These are phyloP conservation scores for Megalopta genalis DNA, from an alignment of 1,140 invertebrate genomes.

Conservation along the genomic window DNA sequence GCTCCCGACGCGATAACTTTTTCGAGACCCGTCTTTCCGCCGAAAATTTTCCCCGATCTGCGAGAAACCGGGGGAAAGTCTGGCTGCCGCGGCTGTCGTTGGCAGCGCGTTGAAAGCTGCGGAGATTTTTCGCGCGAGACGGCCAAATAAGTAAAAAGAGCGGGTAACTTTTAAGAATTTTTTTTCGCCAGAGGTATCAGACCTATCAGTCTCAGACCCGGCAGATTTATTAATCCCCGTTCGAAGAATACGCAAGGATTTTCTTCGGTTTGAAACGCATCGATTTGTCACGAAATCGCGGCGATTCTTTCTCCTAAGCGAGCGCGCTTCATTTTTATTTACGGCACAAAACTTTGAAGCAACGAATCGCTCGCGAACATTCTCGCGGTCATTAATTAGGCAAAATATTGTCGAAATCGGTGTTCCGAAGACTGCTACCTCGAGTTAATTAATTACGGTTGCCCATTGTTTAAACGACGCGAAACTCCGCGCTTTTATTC, in stretches of 20 bases:
- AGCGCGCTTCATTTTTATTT: background rate
- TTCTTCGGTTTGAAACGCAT: too few species aligned
- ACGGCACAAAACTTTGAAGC: background rate
- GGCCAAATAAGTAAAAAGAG: background rate
- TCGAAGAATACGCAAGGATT: too few species aligned
- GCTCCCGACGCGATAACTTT: background rate
- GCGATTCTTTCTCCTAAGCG: too few species aligned
- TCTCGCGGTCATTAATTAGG: background rate
- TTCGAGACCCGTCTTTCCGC: background rate
- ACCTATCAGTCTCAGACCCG: too few species aligned
- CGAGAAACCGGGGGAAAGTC: background rate
- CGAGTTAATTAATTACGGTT: background rate
- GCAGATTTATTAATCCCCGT: too few species aligned
- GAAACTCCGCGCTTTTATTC: too few species aligned
- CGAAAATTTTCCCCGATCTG: conserved; percentile 14
- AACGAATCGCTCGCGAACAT: background rate
- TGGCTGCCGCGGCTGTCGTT: background rate
- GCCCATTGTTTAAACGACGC: background rate
- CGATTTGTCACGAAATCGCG: too few species aligned
- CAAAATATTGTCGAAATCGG: background rate
- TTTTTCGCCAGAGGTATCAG: too few species aligned
- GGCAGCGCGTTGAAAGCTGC: conserved; percentile 14
- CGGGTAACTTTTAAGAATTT: background rate
- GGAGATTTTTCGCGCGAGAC: background rate
- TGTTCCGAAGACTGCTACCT: background rate